These are phyloP conservation scores for Tauraco hartlaubi DNA, from an alignment of 2,797 vertebrate genomes.

Conservation along the genomic window DNA sequence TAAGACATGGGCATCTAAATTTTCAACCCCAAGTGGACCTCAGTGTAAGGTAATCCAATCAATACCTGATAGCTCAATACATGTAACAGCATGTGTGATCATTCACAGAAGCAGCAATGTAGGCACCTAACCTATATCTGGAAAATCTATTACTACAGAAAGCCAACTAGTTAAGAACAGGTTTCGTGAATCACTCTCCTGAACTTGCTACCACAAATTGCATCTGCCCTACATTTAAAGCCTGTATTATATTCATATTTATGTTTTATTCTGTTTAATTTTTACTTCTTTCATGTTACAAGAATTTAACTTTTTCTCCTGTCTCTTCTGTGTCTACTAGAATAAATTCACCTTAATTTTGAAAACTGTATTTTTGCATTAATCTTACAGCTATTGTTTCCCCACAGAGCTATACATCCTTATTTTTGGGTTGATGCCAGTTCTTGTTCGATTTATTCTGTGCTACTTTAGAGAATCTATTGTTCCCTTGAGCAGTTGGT, in stretches of 20 bases:
- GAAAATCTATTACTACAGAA: neutral
- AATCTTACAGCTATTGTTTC: neutral
- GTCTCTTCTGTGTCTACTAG: neutral
- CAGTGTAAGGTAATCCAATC: neutral
- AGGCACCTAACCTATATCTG: neutral
- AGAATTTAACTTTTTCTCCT: neutral
- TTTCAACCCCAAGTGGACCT: neutral
- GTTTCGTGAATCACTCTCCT: neutral
- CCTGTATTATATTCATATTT: neutral
- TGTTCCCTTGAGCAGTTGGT: neutral
- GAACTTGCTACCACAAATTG: neutral
- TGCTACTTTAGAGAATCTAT: neutral
- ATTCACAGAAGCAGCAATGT: neutral
- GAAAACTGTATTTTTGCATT: neutral
- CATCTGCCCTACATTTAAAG: neutral
- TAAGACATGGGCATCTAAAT: neutral
- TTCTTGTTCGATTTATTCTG: neutral
- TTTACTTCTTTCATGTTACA: neutral
- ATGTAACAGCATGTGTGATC: neutral
- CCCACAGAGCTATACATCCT: neutral
- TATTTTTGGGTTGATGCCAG: neutral
- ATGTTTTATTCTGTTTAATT: neutral
- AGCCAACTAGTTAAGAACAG: neutral
- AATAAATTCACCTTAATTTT: neutral
- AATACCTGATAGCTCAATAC: neutral